A percentile compares a stretch with the other conserved stretches of the same genome.
phyloP scores from a whole-genome alignment of 1,140 invertebrate genomes.

The Drosophila ambigua region DNA sequence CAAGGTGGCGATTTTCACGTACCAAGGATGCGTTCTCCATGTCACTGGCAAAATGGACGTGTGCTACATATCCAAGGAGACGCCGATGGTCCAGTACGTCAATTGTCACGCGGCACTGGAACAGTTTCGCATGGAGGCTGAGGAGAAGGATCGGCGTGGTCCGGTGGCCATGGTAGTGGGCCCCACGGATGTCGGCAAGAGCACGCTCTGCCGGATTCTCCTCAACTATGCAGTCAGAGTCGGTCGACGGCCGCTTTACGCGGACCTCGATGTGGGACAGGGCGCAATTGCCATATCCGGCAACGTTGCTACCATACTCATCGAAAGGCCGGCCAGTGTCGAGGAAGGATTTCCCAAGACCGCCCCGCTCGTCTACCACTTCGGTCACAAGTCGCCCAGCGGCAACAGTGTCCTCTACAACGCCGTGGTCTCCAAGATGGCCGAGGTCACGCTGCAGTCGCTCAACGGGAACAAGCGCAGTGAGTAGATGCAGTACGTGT shows the following conservation, averaged over 20 bases:
- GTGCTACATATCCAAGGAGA: slow-evolving; percentile 97
- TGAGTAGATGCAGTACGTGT: slow-evolving; percentile 73
- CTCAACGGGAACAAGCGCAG: slow-evolving; percentile 94
- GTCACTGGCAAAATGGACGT: slow-evolving; percentile 95
- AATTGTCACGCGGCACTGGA: slow-evolving; percentile 98
- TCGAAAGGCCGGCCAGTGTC: slow-evolving; percentile 95
- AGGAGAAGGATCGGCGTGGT: slow-evolving; percentile 89
- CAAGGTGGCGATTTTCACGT: slow-evolving; percentile 98
- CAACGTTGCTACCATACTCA: slow-evolving; percentile 93
- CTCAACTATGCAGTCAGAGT: slow-evolving; percentile 97
- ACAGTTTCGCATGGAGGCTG: slow-evolving; percentile 92
- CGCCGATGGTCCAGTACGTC: slow-evolving; percentile 93
- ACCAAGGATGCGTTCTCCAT: slow-evolving; percentile 95
- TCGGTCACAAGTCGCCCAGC: slow-evolving; percentile 92
- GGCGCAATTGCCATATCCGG: slow-evolving; percentile 96
- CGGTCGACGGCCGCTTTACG: slow-evolving; percentile 93
- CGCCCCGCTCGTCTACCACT: slow-evolving; percentile 97
- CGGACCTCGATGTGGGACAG: slow-evolving; percentile 98
- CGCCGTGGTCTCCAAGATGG: slow-evolving; percentile 92
- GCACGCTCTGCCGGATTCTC: slow-evolving; percentile 94
- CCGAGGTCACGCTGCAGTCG: slow-evolving; percentile 93
- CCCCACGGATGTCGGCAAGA: slow-evolving; percentile 98
- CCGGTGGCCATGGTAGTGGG: slow-evolving; percentile 96
- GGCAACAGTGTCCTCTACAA: slow-evolving; percentile 94
- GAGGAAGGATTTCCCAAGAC: slow-evolving; percentile 97